These are phyloP conservation scores for Thunnus maccoyii DNA, from an alignment of 2,113 vertebrate species.

Conservation along the genomic window DNA sequence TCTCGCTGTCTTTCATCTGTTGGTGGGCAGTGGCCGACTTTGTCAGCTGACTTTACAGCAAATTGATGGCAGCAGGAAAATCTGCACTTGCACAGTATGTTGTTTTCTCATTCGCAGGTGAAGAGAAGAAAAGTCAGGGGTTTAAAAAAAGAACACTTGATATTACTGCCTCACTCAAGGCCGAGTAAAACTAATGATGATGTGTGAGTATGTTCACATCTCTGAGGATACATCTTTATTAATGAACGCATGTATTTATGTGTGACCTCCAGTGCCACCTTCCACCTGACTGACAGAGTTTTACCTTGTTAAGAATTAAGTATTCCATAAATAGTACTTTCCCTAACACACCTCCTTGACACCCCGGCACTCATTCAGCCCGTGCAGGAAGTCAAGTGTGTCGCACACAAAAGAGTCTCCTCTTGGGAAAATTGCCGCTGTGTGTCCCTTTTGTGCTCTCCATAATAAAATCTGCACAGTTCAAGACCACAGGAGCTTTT, in stretches of 20 bases:
- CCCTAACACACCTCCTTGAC: conserved; percentile 12
- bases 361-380: background rate
- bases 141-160: conserved; percentile 1
- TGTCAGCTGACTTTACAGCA: conserved; percentile 11
- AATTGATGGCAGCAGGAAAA: conserved; percentile 31
- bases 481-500: conserved; percentile 37
- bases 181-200: background rate
- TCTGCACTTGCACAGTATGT: background rate
- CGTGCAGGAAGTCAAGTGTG: conserved; percentile 28
- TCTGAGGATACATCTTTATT: background rate
- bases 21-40: conserved; percentile 34
- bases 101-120: conserved; percentile 6
- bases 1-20: conserved; percentile 41
- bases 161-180: background rate
- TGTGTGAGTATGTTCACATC: background rate
- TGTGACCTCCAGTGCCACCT: background rate
- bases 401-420: conserved; percentile 32
- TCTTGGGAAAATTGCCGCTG: conserved; percentile 15
- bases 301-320: conserved; percentile 22
- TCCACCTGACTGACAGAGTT: background rate
- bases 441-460: conserved; percentile 30
- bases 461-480: background rate
- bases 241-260: background rate
- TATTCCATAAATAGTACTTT: conserved; percentile 15
- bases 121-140: background rate